Evolutionary conservation across 1,140 invertebrate species (phyloP).

Genomic region (Musca vetustissima): DNA sequence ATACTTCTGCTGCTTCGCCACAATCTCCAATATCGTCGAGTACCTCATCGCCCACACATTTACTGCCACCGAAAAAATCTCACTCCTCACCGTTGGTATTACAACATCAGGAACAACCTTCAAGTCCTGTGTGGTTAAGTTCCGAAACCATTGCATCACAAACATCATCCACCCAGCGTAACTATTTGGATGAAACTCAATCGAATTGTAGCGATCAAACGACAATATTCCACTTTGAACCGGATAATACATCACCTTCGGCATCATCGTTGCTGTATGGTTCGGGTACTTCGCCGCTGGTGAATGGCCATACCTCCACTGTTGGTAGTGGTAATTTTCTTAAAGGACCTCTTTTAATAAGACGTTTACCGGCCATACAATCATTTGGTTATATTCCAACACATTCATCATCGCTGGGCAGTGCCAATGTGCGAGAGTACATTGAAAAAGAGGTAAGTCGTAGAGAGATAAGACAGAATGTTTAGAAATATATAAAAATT

Average conservation of each 20-base stretch:
- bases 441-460: conserved; percentile 43
- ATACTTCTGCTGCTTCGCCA: background rate
- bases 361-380: conserved; percentile 35
- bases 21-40: conserved; percentile 1
- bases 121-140: conserved; percentile 28
- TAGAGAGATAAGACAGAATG: too few relatives aligned
- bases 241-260: conserved; percentile 27
- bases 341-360: conserved; percentile 29
- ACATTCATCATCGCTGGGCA: conserved; percentile 2
- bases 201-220: conserved; percentile 35
- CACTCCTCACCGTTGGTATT: conserved; percentile 21
- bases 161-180: conserved; percentile 13
- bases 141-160: conserved; percentile 26
- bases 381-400: conserved; percentile 33
- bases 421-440: conserved; percentile 36
- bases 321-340: background rate
- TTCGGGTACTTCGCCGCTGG: background rate
- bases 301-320: too few relatives aligned
- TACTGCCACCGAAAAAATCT: conserved; percentile 19
- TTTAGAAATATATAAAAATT: too few relatives aligned
- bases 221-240: conserved; percentile 32
- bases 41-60: background rate
- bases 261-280: conserved; percentile 24
- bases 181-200: conserved; percentile 28
- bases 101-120: background rate